Percentiles rank a stretch among this genome's conserved stretches.
These are phyloP conservation scores for Ondatra zibethicus DNA, from an alignment of 2,113 vertebrate genomes.

Conservation along the genomic window DNA sequence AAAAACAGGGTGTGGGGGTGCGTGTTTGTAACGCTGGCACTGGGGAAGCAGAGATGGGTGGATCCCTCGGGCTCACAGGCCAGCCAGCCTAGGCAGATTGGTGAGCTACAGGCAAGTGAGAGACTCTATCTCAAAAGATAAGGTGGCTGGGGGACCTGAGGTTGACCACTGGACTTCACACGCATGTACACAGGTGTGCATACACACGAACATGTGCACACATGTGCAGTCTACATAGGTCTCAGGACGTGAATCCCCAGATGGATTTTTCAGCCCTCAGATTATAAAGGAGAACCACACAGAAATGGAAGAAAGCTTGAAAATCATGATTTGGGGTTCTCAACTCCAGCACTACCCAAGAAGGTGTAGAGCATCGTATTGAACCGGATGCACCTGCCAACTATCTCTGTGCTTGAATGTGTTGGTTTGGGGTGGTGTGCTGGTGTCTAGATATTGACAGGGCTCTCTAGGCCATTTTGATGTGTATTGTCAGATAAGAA, in stretches of 20 bases:
- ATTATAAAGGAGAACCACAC: accelerated
- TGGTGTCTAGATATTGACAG: background rate
- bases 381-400: accelerated
- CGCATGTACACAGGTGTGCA: background rate
- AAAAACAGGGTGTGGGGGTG: background rate
- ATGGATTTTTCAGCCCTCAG: background rate
- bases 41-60: background rate
- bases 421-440: accelerated
- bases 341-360: accelerated
- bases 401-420: background rate
- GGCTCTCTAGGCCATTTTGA: background rate
- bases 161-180: background rate
- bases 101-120: background rate
- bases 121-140: background rate
- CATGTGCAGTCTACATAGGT: background rate
- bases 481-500: background rate
- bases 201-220: background rate
- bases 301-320: background rate
- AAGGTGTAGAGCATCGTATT: accelerated
- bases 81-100: background rate
- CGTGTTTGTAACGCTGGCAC: background rate
- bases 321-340: accelerated
- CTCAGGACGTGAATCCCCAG: background rate
- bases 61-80: too few relatives aligned
- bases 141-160: background rate